Conservation (phyloP, 1,140 invertebrate species). For the Euwallacea fornicatus region DNA sequence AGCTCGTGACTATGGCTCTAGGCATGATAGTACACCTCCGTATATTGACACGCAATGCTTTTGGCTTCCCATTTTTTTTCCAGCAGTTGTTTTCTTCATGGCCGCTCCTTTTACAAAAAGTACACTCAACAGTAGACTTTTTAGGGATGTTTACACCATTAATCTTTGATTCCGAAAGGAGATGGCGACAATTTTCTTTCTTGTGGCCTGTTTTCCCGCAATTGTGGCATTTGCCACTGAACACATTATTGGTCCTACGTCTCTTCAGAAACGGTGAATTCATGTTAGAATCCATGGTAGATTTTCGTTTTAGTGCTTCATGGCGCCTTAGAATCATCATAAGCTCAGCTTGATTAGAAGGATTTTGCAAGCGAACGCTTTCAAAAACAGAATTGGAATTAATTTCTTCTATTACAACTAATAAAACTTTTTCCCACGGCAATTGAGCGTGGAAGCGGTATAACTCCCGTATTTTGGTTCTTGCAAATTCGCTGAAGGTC, state of each 20-base stretch:
- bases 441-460: not conserved
- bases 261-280: not conserved
- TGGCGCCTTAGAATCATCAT: conserved; percentile 7
- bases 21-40: not conserved
- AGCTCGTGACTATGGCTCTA: conserved; percentile 3
- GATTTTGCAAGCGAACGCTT: not conserved
- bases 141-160: not conserved
- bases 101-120: conserved; percentile 14
- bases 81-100: conserved; percentile 16
- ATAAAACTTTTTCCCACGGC: not conserved
- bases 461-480: not conserved
- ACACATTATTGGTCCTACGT: not conserved
- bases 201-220: conserved; percentile 11
- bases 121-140: not conserved
- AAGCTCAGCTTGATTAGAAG: conserved; percentile 20
- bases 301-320: conserved; percentile 6
- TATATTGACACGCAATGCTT: not conserved
- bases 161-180: not conserved
- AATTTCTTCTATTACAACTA: conserved; percentile 2
- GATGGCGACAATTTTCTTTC: not conserved
- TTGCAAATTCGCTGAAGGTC: not conserved
- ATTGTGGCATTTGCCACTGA: not conserved
- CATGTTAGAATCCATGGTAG: not conserved
- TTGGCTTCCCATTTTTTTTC: conserved; percentile 13
- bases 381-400: not conserved